Evolutionary conservation across 2,113 vertebrate genomes (phyloP).

Genomic region (Phaetusa simplex): DNA sequence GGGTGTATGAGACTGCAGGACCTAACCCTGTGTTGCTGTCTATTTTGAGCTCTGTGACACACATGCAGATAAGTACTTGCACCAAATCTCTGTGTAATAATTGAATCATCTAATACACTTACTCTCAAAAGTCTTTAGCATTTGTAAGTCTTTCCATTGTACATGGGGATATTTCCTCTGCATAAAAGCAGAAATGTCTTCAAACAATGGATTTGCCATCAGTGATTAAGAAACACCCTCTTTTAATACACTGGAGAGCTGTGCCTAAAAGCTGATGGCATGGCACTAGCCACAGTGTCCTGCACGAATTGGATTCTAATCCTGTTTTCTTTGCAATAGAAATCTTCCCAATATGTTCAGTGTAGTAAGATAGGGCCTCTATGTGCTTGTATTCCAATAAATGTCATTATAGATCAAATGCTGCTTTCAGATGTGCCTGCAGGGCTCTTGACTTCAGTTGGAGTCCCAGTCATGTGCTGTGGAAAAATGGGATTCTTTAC

Average conservation of each 20-base stretch:
- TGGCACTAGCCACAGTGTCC: neutral
- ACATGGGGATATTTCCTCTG: neutral
- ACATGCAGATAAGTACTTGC: neutral
- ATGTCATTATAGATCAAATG: neutral
- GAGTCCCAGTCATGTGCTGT: neutral
- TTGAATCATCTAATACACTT: neutral
- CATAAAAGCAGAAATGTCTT: neutral
- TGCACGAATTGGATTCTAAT: neutral
- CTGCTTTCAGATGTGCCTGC: neutral
- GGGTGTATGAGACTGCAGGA: neutral
- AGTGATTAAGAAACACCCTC: neutral
- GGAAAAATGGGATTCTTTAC: neutral
- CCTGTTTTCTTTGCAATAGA: neutral
- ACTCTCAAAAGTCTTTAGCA: neutral
- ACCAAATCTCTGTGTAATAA: neutral
- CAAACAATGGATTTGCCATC: neutral
- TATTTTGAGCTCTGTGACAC: neutral
- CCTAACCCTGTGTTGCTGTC: neutral
- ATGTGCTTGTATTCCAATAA: neutral
- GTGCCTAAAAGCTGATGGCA: neutral
- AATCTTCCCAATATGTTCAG: neutral
- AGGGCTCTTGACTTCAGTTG: neutral
- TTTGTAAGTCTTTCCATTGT: neutral
- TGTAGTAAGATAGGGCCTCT: neutral
- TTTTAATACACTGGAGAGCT: neutral